Conservation (phyloP, 2,797 vertebrate species). For the Trematomus bernacchii region DNA sequence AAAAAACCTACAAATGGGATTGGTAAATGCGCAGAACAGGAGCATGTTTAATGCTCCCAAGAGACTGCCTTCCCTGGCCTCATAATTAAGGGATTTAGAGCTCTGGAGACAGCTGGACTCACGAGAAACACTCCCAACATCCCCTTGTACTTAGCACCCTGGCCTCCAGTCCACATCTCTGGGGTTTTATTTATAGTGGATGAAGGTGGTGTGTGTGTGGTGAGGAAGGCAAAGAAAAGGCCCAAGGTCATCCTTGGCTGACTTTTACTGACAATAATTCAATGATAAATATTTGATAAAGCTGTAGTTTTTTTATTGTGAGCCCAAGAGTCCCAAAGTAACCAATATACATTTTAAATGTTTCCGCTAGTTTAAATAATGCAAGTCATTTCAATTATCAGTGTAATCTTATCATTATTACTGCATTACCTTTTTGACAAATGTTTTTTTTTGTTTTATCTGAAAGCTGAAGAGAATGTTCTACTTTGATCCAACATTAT, state of each 20-base stretch:
- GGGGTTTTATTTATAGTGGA: constrained; percentile 51
- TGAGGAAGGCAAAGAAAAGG: constrained; percentile 37
- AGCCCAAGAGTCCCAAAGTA: constrained; percentile 52
- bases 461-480: not conserved
- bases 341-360: constrained; percentile 60
- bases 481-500: not conserved
- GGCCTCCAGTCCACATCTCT: constrained; percentile 69
- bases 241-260: constrained; percentile 55
- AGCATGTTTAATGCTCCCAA: constrained; percentile 68
- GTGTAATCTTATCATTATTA: constrained; percentile 25
- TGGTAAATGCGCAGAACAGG: constrained; percentile 64
- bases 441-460: not conserved
- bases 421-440: constrained; percentile 21
- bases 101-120: constrained; percentile 71
- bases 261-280: constrained; percentile 64
- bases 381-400: constrained; percentile 7
- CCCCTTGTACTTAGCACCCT: constrained; percentile 58
- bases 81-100: constrained; percentile 82
- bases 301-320: constrained; percentile 50
- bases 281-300: constrained; percentile 70
- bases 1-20: constrained; percentile 64
- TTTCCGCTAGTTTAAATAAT: constrained; percentile 27
- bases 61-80: constrained; percentile 67
- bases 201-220: constrained; percentile 18
- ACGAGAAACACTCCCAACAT: constrained; percentile 68